Evolutionary conservation across 2,888 invertebrate species (phyloP), one percentile per base, ranked within the genome.

Genomic region (Serrognathus titanus): DNA sequence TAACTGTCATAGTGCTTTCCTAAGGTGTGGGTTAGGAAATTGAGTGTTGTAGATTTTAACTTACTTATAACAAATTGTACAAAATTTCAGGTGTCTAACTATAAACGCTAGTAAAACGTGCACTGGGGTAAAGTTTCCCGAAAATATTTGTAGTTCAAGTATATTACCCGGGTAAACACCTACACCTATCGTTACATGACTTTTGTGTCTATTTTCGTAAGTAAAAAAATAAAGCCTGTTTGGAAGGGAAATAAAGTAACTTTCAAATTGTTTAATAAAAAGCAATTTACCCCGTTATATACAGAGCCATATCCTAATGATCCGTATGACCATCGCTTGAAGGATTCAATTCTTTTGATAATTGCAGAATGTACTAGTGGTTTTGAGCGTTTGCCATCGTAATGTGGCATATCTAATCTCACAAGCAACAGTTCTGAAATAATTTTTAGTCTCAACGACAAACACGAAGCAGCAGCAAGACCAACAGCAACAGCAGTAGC

Each of bases 1-100:
- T 82, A 83, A 38, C 88, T 87, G 69, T 91, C 90, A 73, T 91
- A 90, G 65, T 87, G 88, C 89, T 90, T 90, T 58, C 90, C 90
- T 71, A 90, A 76, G 70, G 90, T 90, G 69, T 60, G 68, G 66
- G 3, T 12, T 8, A 10, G 41, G 8, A 41, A 41, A 1, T n/a
- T 37, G 4, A 7, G n/a, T 1, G 1, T 31, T 6, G 24, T 3
- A 40, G 50, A 3, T 53, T 12, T 48, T 43, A 67, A 81, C 82
- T 79, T 82, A 90, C 90, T 90, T 90, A 77, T 89, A 90, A 60
- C 90, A 91, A 59, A 91, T n/a, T n/a, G n/a, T n/a, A n/a, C n/a
- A n/a, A n/a, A n/a, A n/a, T 90, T 80, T 91, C 92, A 73, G 91
- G 91, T 0, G 90, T 90, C 60, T 90, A 82, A 70, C 91, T 88